Conservation (phyloP, 2,797 vertebrate species). For the Gambusia yucatana region DNA sequence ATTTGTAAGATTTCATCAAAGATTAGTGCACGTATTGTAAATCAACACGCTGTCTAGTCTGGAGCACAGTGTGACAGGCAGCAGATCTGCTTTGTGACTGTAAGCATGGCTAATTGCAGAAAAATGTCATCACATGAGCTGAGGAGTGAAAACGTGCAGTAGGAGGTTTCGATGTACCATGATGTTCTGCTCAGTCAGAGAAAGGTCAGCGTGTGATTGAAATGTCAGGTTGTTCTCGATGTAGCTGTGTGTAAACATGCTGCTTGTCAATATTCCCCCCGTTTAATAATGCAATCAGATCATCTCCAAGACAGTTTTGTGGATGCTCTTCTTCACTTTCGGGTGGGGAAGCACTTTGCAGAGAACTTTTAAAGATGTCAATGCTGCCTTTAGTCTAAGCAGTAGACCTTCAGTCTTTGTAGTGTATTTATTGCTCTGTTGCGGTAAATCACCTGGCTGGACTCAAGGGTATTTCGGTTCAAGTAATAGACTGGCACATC, state of each 20-base stretch:
- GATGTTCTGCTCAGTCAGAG: constrained; percentile 10
- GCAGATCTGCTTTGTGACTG: not conserved
- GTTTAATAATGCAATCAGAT: not conserved
- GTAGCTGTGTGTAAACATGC: not conserved
- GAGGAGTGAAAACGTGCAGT: constrained; percentile 15
- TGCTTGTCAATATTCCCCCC: not conserved
- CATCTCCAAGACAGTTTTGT: constrained; percentile 4
- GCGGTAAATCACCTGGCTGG: not conserved
- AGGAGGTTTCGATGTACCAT: constrained; percentile 5
- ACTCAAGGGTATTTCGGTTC: not conserved
- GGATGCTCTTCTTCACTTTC: constrained; percentile 2
- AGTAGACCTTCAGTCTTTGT: constrained; percentile 4
- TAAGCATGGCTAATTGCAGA: constrained; percentile 11
- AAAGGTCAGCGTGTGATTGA: constrained; percentile 15
- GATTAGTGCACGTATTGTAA: constrained; percentile 34
- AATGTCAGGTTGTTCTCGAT: constrained; percentile 1
- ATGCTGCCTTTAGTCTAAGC: constrained; percentile 17
- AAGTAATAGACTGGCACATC: not conserved
- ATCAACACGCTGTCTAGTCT: constrained; percentile 17
- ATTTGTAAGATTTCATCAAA: constrained; percentile 15
- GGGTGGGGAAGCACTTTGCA: not conserved
- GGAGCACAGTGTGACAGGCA: constrained; percentile 12
- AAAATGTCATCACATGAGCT: constrained; percentile 20
- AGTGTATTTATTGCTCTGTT: constrained; percentile 20
- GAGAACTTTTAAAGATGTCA: constrained; percentile 1